Conservation (phyloP, 1,140 invertebrate species). For the Drosophila sucinea region DNA sequence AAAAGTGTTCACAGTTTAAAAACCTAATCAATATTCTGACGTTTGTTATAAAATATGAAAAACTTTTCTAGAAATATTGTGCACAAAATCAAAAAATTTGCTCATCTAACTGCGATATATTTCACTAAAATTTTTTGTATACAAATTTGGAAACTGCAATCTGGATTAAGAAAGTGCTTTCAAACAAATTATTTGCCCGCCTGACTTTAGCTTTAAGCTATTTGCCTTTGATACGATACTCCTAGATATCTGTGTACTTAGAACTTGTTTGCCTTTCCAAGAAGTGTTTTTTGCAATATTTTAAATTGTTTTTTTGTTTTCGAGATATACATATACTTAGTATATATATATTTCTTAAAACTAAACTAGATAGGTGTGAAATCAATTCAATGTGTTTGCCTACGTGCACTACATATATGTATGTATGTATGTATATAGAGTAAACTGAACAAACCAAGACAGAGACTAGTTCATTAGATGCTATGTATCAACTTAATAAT, state of each 20-base stretch:
- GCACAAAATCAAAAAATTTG: not conserved
- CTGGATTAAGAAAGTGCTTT: not conserved
- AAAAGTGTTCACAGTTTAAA: too few relatives aligned
- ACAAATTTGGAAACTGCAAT: not conserved
- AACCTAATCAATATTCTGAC: too few relatives aligned
- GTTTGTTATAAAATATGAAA: too few relatives aligned
- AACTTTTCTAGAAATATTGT: not conserved
- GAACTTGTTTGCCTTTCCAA: slow-evolving; percentile 11
- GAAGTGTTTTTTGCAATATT: not conserved
- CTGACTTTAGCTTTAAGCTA: slow-evolving; percentile 36
- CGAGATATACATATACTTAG: slow-evolving; percentile 13
- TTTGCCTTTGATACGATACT: slow-evolving; percentile 37
- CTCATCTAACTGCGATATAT: slow-evolving; percentile 4
- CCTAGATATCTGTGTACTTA: slow-evolving; percentile 11
- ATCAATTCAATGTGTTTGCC: not conserved
- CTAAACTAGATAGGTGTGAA: slow-evolving; percentile 23
- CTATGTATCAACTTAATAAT: slow-evolving; percentile 17
- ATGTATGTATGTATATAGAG: not conserved
- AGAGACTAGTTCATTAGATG: slow-evolving; percentile 47
- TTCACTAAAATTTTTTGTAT: not conserved
- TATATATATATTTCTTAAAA: slow-evolving; percentile 19
- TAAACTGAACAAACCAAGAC: slow-evolving; percentile 25
- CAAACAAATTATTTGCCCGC: slow-evolving; percentile 31
- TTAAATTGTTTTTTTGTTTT: slow-evolving; percentile 13
- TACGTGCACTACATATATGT: too few relatives aligned